phyloP scores from a whole-genome alignment of 2,797 vertebrate genomes.

The Chaetodon trifasciatus region DNA sequence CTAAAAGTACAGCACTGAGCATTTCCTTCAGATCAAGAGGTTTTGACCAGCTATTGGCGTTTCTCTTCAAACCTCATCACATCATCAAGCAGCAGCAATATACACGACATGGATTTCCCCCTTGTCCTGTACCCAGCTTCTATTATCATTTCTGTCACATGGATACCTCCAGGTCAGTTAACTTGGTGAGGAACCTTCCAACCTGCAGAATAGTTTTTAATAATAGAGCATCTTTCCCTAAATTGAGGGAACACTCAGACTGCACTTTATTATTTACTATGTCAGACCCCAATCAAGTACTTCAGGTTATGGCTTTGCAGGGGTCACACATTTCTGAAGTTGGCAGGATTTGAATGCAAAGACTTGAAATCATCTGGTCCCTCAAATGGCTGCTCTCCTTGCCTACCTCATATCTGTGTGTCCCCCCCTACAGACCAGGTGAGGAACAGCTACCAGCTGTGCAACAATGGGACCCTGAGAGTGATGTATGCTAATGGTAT shows the following conservation, averaged over 20 bases:
- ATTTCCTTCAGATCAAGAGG: neutral
- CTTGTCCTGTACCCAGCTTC: neutral
- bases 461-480: constrained; percentile 96
- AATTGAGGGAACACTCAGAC: neutral
- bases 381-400: neutral
- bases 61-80: neutral
- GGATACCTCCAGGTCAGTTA: neutral
- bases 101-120: neutral
- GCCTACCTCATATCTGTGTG: neutral
- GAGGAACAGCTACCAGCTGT: constrained; percentile 99
- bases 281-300: neutral
- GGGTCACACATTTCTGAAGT: neutral
- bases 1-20: neutral
- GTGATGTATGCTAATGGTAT: constrained; percentile 99
- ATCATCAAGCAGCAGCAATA: neutral
- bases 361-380: neutral
- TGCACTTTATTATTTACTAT: neutral
- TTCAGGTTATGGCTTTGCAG: neutral
- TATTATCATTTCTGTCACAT: neutral
- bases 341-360: neutral
- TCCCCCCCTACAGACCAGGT: constrained; percentile 93
- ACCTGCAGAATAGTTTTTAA: neutral
- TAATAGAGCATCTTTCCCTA: neutral
- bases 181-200: neutral
- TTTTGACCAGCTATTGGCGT: constrained; percentile 8